Conservation (phyloP, 2,888 invertebrate genomes). For the Eupithecia abbreviata region DNA sequence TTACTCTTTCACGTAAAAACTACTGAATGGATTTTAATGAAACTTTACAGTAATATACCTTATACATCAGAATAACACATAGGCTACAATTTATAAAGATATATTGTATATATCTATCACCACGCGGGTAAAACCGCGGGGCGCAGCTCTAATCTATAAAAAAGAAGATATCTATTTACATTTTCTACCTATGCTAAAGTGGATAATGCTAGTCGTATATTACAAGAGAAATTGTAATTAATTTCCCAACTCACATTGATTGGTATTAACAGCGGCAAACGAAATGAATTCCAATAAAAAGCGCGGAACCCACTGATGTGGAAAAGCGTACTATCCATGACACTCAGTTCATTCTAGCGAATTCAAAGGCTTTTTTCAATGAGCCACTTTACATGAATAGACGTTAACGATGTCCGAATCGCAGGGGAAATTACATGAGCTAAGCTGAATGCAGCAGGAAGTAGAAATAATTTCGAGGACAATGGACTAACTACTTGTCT, state of each 20-base stretch:
- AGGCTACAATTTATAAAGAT: no score
- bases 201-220: not conserved
- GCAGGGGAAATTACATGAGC: slow-evolving; percentile 68
- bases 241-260: not conserved
- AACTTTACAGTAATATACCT: no score
- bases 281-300: not conserved
- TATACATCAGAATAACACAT: no score
- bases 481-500: slow-evolving; percentile 19
- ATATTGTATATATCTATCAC: no score
- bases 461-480: slow-evolving; percentile 30
- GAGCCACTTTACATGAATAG: slow-evolving; percentile 68
- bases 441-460: slow-evolving; percentile 44
- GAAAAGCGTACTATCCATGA: slow-evolving; percentile 24
- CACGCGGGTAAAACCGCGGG: no score
- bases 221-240: not conserved
- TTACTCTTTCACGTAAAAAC: no score
- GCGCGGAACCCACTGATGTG: not conserved
- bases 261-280: not conserved
- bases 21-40: no score
- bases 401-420: slow-evolving; percentile 72
- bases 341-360: slow-evolving; percentile 23
- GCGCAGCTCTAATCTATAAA: no score
- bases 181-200: not conserved
- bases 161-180: no score
- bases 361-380: slow-evolving; percentile 47